These are phyloP conservation scores for Hyperopisus bebe DNA, from an alignment of 2,113 vertebrate genomes.

Conservation along the genomic window DNA sequence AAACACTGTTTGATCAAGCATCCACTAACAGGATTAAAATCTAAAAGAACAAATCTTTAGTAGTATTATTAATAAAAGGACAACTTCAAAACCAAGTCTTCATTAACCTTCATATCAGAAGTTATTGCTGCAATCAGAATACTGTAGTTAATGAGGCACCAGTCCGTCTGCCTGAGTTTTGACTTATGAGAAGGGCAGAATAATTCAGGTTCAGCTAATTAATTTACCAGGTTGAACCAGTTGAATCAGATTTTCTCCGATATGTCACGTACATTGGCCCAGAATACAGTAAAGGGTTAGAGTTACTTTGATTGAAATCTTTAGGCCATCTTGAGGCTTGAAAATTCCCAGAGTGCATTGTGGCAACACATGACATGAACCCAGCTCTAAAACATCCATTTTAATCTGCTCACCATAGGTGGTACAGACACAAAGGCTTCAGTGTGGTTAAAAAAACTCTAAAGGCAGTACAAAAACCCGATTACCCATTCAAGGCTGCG, in stretches of 20 bases:
- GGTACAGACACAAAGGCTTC: background rate
- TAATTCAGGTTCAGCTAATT: background rate
- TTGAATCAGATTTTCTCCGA: background rate
- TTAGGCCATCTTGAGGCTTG: background rate
- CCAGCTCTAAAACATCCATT: background rate
- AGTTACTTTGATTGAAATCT: no score
- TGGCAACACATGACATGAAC: background rate
- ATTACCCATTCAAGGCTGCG: background rate
- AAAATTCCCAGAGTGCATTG: background rate
- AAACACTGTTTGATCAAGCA: slow-evolving; percentile 26
- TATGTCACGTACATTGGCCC: background rate
- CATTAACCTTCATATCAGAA: slow-evolving; percentile 9
- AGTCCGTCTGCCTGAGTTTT: background rate
- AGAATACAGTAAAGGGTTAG: background rate
- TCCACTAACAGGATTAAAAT: slow-evolving; percentile 22
- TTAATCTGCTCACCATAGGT: background rate
- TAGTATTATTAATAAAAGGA: slow-evolving; percentile 21
- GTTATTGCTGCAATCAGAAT: slow-evolving; percentile 14
- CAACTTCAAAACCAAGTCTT: slow-evolving; percentile 22
- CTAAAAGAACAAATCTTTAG: slow-evolving; percentile 25
- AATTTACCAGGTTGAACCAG: background rate
- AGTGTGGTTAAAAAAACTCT: background rate
- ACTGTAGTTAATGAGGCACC: background rate
- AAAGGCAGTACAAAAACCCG: background rate
- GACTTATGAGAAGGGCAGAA: background rate